Percentiles rank a stretch among this genome's conserved stretches.
These are phyloP conservation scores for Nebria brevicollis DNA, from an alignment of 2,888 invertebrate species.

Conservation along the genomic window DNA sequence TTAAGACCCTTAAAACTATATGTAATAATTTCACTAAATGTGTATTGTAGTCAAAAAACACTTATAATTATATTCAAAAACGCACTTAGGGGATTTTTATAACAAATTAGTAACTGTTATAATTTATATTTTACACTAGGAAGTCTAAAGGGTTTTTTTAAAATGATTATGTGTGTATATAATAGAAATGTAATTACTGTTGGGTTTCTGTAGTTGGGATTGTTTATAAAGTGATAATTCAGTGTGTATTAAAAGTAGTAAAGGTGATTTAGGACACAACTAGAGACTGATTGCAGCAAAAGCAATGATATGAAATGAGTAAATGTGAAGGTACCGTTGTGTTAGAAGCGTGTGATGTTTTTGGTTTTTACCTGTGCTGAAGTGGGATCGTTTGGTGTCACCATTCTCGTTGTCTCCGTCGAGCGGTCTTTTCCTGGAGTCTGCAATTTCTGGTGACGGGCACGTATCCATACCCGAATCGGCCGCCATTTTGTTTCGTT, in stretches of 20 bases:
- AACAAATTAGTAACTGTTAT: not conserved
- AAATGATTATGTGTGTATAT: too few species aligned
- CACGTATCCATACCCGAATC: conserved; percentile 94
- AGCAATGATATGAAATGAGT: not conserved
- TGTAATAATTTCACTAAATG: too few species aligned
- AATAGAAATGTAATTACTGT: too few species aligned
- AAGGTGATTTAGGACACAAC: too few species aligned
- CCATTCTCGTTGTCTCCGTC: conserved; percentile 90
- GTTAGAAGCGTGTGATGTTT: conserved; percentile 51
- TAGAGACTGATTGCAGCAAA: too few species aligned
- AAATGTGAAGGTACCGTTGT: not conserved
- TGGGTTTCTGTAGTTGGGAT: too few species aligned
- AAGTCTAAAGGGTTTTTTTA: not conserved
- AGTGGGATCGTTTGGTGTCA: conserved; percentile 89
- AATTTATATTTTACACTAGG: not conserved
- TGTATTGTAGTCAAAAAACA: too few species aligned
- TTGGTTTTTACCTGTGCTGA: conserved; percentile 80
- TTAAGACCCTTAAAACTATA: too few species aligned
- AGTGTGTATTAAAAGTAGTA: too few species aligned
- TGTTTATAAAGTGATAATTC: too few species aligned
- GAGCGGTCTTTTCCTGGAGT: conserved; percentile 90
- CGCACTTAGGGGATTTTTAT: not conserved
- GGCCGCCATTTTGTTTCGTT: conserved; percentile 80
- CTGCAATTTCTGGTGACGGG: conserved; percentile 90
- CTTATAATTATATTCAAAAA: too few species aligned